These are phyloP conservation scores for Perognathus longimembris DNA, from an alignment of 2,113 vertebrate genomes.

Conservation along the genomic window DNA sequence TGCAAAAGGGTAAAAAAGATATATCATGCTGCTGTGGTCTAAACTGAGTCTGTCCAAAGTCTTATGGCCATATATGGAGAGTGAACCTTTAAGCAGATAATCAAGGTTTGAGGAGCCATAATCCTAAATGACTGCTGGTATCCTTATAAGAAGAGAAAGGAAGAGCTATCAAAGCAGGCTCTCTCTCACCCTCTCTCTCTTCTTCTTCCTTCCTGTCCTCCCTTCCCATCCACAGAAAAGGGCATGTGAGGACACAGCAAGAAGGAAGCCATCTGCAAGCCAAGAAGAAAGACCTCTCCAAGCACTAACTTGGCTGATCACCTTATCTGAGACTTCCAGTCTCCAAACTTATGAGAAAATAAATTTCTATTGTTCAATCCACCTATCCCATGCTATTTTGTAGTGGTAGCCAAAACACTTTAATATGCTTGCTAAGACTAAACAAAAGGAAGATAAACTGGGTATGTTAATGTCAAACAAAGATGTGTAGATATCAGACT, in stretches of 20 bases:
- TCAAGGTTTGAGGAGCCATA: neutral
- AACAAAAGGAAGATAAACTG: conserved; percentile 10
- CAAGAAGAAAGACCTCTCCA: neutral
- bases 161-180: neutral
- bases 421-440: neutral
- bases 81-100: neutral
- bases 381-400: neutral
- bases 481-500: neutral
- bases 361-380: neutral
- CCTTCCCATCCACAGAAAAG: neutral
- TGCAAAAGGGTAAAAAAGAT: neutral
- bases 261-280: neutral
- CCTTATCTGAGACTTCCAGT: neutral
- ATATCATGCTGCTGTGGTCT: neutral
- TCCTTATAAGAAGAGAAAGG: neutral
- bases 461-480: neutral
- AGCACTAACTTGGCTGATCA: neutral
- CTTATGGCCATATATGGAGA: neutral
- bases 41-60: neutral
- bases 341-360: neutral
- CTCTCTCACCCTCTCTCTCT: neutral
- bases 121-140: neutral
- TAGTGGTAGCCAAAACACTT: neutral
- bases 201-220: no score
- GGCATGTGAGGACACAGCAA: neutral